Percentiles rank a stretch among this genome's conserved stretches.
Evolutionary conservation across 2,797 vertebrate species (phyloP).

Genomic region (Leuciscus waleckii): DNA sequence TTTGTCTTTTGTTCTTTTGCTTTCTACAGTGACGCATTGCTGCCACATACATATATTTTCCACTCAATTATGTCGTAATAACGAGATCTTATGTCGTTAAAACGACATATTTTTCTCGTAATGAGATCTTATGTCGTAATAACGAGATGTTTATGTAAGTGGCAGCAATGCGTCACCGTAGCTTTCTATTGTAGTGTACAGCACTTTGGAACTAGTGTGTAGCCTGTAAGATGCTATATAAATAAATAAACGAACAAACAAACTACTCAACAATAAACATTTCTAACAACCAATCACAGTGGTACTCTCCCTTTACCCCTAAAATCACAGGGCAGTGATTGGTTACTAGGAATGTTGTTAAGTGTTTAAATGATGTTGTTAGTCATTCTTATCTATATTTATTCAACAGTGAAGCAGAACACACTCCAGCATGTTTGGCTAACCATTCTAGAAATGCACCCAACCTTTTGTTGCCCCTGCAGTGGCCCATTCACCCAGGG

Average conservation of each 20-base stretch:
- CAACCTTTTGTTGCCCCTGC: background rate
- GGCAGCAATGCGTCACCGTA: no score
- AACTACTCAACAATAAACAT: background rate
- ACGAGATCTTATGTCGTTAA: no score
- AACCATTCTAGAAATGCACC: background rate
- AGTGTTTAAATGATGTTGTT: background rate
- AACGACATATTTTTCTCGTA: no score
- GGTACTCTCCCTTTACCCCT: background rate
- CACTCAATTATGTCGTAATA: no score
- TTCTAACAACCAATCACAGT: background rate
- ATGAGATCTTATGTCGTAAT: no score
- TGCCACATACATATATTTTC: no score
- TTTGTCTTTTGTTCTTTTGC: background rate
- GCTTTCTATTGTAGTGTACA: background rate
- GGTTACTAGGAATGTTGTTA: background rate
- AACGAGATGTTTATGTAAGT: no score
- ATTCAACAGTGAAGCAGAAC: background rate
- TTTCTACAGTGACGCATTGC: background rate
- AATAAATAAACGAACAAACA: background rate
- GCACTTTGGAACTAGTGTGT: background rate
- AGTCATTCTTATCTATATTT: background rate
- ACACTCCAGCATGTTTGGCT: background rate
- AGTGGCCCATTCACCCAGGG: conserved; percentile 22
- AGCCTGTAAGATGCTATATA: background rate
- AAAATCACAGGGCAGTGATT: background rate